These are phyloP conservation scores for Cremastinae sp. DNA, from an alignment of 2,888 invertebrate genomes.

Conservation along the genomic window DNA sequence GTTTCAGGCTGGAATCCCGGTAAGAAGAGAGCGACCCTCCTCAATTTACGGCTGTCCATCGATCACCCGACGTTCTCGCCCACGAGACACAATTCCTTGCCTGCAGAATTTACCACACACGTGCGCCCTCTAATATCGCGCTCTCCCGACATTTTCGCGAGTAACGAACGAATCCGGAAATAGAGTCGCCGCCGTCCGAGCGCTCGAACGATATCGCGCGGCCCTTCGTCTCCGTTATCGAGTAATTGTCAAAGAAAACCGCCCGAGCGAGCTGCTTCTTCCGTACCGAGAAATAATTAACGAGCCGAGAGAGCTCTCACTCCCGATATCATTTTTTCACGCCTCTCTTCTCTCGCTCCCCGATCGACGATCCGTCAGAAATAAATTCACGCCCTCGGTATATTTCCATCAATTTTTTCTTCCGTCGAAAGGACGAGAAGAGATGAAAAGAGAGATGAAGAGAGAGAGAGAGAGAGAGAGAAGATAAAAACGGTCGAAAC, in stretches of 20 bases:
- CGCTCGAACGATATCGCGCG: not conserved
- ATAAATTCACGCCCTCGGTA: not conserved
- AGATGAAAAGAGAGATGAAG: too few relatives aligned
- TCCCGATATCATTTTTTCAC: not conserved
- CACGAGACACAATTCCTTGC: conserved; percentile 8
- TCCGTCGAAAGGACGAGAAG: not conserved
- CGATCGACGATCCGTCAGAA: not conserved
- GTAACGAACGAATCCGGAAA: conserved; percentile 49
- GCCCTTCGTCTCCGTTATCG: conserved; percentile 25
- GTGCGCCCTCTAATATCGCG: conserved; percentile 28
- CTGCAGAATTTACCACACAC: conserved; percentile 20
- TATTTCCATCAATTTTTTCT: conserved; percentile 4
- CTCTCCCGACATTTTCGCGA: conserved; percentile 46
- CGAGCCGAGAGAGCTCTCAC: not conserved
- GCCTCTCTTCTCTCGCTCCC: conserved; percentile 9
- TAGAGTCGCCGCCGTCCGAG: conserved; percentile 37
- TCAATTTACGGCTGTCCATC: conserved; percentile 70
- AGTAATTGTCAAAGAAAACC: conserved; percentile 29
- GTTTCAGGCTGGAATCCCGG: conserved; percentile 35
- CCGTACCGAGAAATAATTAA: conserved; percentile 43
- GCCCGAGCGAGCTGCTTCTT: conserved; percentile 19
- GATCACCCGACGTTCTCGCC: conserved; percentile 47
- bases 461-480: too few relatives aligned
- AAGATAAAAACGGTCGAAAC: too few relatives aligned
- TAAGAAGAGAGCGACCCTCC: conserved; percentile 55